phyloP scores from a whole-genome alignment of 2,113 vertebrate genomes.

The Amia ocellicauda region DNA sequence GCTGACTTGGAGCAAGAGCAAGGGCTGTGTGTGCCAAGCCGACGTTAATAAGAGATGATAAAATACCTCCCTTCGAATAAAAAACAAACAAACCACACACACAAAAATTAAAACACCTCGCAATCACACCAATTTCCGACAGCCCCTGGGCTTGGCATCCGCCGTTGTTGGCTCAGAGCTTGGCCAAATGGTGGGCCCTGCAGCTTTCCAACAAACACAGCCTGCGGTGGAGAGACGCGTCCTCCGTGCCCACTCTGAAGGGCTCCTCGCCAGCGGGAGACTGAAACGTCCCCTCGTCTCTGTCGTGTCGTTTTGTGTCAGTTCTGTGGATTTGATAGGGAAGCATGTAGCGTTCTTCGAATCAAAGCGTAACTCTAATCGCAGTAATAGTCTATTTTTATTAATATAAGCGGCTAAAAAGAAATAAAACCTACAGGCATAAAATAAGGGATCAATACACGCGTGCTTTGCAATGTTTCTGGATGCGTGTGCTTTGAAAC shows the following conservation, averaged over 20 bases:
- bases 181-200: constrained; percentile 29
- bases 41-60: constrained; percentile 15
- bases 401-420: too few species aligned
- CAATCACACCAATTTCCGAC: constrained; percentile 28
- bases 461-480: too few species aligned
- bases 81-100: constrained; percentile 18
- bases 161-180: constrained; percentile 17
- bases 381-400: too few species aligned
- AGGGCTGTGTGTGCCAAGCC: constrained; percentile 27
- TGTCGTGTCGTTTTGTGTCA: background rate
- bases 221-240: background rate
- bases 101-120: constrained; percentile 32
- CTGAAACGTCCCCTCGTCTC: too few species aligned
- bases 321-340: background rate
- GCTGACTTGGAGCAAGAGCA: constrained; percentile 20
- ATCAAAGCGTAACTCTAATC: too few species aligned
- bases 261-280: too few species aligned
- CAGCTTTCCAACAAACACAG: constrained; percentile 18
- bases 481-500: too few species aligned
- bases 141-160: constrained; percentile 25
- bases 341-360: too few species aligned
- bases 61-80: constrained; percentile 23
- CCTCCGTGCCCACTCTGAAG: background rate
- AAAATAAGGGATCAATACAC: too few species aligned
- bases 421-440: too few species aligned